phyloP scores from a whole-genome alignment of 2,888 invertebrate genomes.

The Drosophila helvetica region DNA sequence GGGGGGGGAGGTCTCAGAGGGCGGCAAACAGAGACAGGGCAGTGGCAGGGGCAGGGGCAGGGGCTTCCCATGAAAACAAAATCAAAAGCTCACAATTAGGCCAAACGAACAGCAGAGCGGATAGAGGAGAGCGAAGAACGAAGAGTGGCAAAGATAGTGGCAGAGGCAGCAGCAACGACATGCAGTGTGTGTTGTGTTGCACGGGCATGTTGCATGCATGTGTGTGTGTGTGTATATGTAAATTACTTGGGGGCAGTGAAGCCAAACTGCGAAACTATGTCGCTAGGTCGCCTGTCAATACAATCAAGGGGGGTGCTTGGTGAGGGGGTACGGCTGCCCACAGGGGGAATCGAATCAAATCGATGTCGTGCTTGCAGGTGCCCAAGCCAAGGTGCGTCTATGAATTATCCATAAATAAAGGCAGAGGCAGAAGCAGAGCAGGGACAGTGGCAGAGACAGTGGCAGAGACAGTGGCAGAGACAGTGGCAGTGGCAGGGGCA shows the following conservation, averaged over 20 bases:
- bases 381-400: slow-evolving; percentile 64
- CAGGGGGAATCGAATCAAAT: slow-evolving; percentile 47
- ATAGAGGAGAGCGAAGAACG: background rate
- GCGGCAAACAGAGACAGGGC: slow-evolving; percentile 7
- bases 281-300: slow-evolving; percentile 68
- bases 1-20: slow-evolving; percentile 3
- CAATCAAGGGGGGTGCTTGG: slow-evolving; percentile 5
- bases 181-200: slow-evolving; percentile 41
- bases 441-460: slow-evolving; percentile 22
- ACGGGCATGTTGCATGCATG: slow-evolving; percentile 20
- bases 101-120: slow-evolving; percentile 57
- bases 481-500: too few species aligned
- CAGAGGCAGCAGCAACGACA: slow-evolving; percentile 35
- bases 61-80: slow-evolving; percentile 67
- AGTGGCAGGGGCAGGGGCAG: slow-evolving; percentile 11
- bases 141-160: slow-evolving; percentile 20
- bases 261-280: slow-evolving; percentile 65
- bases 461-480: background rate
- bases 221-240: slow-evolving; percentile 54
- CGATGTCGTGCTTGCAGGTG: slow-evolving; percentile 50
- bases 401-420: slow-evolving; percentile 63
- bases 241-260: slow-evolving; percentile 68
- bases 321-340: slow-evolving; percentile 25
- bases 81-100: slow-evolving; percentile 77
- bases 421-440: slow-evolving; percentile 22